Conservation (phyloP, 2,113 vertebrate genomes). For the Nibea coibor region DNA sequence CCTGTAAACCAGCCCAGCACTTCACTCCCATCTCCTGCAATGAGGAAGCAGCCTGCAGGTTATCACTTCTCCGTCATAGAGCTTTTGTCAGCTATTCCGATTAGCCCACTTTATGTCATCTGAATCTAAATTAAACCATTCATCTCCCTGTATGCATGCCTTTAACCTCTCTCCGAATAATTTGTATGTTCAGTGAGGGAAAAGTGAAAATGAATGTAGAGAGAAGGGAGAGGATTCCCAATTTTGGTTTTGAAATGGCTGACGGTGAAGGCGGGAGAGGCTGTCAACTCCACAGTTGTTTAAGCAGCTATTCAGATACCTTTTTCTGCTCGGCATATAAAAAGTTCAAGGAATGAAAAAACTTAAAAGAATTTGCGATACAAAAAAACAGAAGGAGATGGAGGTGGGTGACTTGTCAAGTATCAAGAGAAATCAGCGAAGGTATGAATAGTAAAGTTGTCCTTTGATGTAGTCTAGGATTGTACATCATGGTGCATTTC, state of each 20-base stretch:
- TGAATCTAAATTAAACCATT: slow-evolving; percentile 81
- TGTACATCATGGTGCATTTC: slow-evolving; percentile 39
- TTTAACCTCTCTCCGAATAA: slow-evolving; percentile 64
- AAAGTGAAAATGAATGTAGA: slow-evolving; percentile 51
- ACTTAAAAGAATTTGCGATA: slow-evolving; percentile 34
- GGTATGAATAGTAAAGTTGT: slow-evolving; percentile 55
- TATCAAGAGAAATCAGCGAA: slow-evolving; percentile 58
- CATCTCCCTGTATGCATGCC: slow-evolving; percentile 62
- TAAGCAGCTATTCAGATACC: slow-evolving; percentile 56
- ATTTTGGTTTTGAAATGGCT: slow-evolving; percentile 54
- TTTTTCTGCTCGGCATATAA: slow-evolving; percentile 42
- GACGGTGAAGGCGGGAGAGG: slow-evolving; percentile 23
- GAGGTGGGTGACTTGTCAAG: slow-evolving; percentile 53
- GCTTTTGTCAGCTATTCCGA: slow-evolving; percentile 80
- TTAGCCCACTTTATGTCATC: slow-evolving; percentile 80
- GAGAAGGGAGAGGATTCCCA: slow-evolving; percentile 73
- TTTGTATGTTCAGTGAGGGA: slow-evolving; percentile 43
- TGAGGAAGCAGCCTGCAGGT: slow-evolving; percentile 79
- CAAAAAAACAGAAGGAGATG: slow-evolving; percentile 34
- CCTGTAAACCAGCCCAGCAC: slow-evolving; percentile 64
- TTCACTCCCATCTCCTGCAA: slow-evolving; percentile 65
- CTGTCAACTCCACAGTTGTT: slow-evolving; percentile 41
- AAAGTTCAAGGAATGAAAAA: slow-evolving; percentile 56
- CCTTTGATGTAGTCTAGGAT: slow-evolving; percentile 38
- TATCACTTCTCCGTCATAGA: slow-evolving; percentile 74